Evolutionary conservation across 1,140 invertebrate species (phyloP).

Genomic region (Formica exsecta): DNA sequence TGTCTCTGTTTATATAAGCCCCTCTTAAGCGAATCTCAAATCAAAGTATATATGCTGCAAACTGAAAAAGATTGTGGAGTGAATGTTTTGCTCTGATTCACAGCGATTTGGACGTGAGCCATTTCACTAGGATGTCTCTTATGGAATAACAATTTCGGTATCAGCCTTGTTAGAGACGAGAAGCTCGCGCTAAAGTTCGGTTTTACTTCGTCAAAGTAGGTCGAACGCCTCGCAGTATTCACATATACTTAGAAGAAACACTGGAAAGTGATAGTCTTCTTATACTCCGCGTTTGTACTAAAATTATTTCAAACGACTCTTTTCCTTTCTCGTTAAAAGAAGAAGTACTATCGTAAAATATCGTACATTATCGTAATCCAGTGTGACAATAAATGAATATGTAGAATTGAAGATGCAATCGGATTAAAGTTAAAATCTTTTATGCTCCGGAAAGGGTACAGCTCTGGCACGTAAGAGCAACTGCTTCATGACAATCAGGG

Average conservation of each 20-base stretch:
- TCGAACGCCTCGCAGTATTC: constrained; percentile 13
- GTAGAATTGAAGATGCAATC: neutral
- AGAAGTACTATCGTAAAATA: neutral
- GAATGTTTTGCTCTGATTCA: constrained; percentile 53
- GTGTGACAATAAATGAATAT: neutral
- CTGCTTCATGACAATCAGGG: constrained; percentile 31
- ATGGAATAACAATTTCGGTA: constrained; percentile 55
- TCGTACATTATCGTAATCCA: neutral
- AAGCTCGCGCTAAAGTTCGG: constrained; percentile 30
- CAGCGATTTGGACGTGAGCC: constrained; percentile 36
- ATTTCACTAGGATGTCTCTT: constrained; percentile 29
- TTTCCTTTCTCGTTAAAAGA: neutral
- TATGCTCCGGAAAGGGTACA: neutral
- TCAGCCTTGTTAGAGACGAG: constrained; percentile 30
- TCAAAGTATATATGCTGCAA: neutral
- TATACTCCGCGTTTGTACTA: neutral
- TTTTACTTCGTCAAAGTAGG: constrained; percentile 47
- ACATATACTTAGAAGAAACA: neutral
- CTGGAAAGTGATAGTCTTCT: neutral
- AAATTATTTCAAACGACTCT: constrained; percentile 30
- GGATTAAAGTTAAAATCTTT: constrained; percentile 3
- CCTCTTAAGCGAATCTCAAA: neutral
- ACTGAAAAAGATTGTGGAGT: constrained; percentile 8
- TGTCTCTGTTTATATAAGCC: neutral
- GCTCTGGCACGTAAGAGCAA: neutral